phyloP scores from a whole-genome alignment of 2,113 vertebrate species.

The Pteropus alecto region DNA sequence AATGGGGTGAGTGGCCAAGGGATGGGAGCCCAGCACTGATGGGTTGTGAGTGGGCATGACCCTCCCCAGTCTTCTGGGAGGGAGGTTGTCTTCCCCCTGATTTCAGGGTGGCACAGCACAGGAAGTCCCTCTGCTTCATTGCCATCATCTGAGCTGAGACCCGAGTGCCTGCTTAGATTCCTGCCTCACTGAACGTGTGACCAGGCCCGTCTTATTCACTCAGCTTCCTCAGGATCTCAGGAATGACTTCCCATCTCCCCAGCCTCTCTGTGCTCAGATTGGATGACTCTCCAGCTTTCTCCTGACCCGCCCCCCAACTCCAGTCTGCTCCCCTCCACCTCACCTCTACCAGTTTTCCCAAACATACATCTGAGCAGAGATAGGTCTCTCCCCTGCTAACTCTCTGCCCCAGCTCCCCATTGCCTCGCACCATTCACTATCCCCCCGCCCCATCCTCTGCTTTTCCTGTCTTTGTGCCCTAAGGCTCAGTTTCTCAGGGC shows the following conservation, averaged over 20 bases:
- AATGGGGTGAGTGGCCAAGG: conserved; percentile 46
- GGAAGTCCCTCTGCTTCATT: background rate
- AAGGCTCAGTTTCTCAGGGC: background rate
- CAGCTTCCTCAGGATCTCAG: background rate
- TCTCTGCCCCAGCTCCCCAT: background rate
- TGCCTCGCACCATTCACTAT: background rate
- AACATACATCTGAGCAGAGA: background rate
- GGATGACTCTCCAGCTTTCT: background rate
- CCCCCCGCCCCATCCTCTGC: background rate
- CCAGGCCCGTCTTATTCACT: background rate
- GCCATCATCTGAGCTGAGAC: background rate
- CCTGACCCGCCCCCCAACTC: too few relatives aligned
- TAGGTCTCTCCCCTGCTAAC: background rate
- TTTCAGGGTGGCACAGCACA: background rate
- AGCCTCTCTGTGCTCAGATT: background rate
- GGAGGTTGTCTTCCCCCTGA: too few relatives aligned
- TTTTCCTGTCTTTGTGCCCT: background rate
- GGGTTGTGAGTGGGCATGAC: background rate
- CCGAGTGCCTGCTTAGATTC: accelerated
- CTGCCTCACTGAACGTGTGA: too few relatives aligned
- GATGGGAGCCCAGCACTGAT: background rate
- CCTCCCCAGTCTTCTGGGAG: accelerated
- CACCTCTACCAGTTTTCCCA: background rate
- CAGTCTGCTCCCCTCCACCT: background rate
- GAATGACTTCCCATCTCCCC: accelerated